Base-by-base conservation (phyloP, 2,888 invertebrate genomes). In the Colletes collaris region DNA sequence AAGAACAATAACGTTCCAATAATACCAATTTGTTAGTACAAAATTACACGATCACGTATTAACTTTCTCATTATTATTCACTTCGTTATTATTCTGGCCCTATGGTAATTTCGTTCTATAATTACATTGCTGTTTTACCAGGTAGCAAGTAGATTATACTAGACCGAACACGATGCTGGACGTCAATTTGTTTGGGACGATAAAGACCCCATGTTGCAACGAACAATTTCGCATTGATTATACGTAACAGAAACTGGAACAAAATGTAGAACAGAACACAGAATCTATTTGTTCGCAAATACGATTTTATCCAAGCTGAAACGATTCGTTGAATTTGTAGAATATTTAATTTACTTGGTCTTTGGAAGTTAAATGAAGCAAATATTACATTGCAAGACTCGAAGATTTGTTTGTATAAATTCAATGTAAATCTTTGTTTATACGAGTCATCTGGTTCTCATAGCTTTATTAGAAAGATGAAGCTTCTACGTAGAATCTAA, bases 31-130 rank as follows among this genome's bases (percentile, higher is more conserved):
- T n/a, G 35, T 13, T 19, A 49, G 55, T 59, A 74, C 27, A 2
- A 27, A 27, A 74, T 70, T 70, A 19, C 27, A 19, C 56, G 35
- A 75, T 70, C 37, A 35, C 52, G 50, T 64, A 65, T 68, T 16
- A 60, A 64, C 53, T 55, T 19, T 65, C 60, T 69, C 64, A 62
- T 78, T 78, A 50, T 69, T 59, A 68, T 73, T 73, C 74, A 19
- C 64, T 60, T 65, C 49, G 56, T 66, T 52, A 66, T 71, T 71
- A 71, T 69, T 69, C 65, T 55, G 52, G 44, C 40, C 52, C 60
- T 50, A 16, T 16, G n/a, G 60, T 10, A 69, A 70, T 70, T 60
- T 56, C 44, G 56, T 11, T 8, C 11, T 46, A 60, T 75, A 78
- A 78, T 78, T 70, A 59, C 50, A 46, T 5, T 4, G 16, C 53